phyloP scores from a whole-genome alignment of 2,113 vertebrate genomes.

The Chitala chitala region DNA sequence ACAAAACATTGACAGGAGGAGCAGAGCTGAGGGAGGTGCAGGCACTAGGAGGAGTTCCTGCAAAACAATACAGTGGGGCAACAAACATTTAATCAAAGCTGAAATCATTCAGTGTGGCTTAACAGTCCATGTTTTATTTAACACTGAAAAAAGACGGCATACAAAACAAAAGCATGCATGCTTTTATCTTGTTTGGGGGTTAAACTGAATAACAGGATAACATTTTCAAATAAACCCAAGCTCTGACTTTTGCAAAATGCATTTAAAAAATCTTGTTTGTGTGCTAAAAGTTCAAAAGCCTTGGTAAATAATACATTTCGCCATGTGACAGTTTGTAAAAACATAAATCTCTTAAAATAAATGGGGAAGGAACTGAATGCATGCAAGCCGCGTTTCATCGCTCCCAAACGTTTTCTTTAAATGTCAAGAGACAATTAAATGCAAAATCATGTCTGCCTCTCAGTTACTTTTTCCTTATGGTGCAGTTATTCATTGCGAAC shows the following conservation, averaged over 20 bases:
- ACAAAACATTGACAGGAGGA: background rate
- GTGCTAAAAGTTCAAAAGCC: too few species aligned
- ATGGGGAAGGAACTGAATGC: too few species aligned
- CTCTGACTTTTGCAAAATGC: too few species aligned
- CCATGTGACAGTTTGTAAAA: background rate
- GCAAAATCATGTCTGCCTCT: background rate
- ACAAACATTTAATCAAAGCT: background rate
- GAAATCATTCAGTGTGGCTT: background rate
- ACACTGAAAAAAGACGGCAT: background rate
- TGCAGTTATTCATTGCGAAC: conserved; percentile 8
- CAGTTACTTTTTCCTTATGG: background rate
- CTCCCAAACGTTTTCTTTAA: conserved; percentile 10
- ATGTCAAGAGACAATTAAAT: conserved; percentile 18
- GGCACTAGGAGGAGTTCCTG: background rate
- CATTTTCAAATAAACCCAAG: too few species aligned
- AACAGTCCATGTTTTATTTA: background rate
- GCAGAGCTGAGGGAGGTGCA: background rate
- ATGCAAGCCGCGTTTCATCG: background rate
- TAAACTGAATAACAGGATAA: too few species aligned
- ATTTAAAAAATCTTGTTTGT: too few species aligned
- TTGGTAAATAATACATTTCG: background rate
- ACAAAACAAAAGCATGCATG: too few species aligned
- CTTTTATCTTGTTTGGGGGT: too few species aligned
- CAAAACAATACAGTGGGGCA: background rate
- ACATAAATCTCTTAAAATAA: background rate